Evolutionary conservation across 2,113 vertebrate species (phyloP).

Genomic region (Circaetus gallicus): DNA sequence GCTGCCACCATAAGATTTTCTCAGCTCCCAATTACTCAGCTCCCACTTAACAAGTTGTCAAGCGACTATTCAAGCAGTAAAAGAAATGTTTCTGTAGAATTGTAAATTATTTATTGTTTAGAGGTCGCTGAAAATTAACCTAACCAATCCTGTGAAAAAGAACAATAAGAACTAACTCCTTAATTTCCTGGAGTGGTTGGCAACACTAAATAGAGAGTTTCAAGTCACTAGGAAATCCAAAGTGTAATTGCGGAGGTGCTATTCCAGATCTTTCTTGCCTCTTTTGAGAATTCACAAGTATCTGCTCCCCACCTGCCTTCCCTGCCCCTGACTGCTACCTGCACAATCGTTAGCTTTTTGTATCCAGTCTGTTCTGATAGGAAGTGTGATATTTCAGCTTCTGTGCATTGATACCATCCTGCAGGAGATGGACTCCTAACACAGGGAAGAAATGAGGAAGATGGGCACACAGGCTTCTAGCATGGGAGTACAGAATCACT

Average conservation of each 20-base stretch:
- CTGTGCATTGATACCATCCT: background rate
- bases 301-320: background rate
- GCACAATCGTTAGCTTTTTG: background rate
- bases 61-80: background rate
- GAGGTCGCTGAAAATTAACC: background rate
- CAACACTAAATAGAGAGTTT: background rate
- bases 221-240: background rate
- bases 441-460: background rate
- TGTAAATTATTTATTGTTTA: background rate
- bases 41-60: background rate
- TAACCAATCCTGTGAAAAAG: background rate
- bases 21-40: background rate
- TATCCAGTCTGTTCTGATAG: background rate
- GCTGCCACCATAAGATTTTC: background rate
- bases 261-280: background rate
- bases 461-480: accelerated
- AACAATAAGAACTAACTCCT: background rate
- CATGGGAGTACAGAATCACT: background rate
- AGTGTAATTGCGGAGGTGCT: background rate
- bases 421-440: background rate
- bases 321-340: background rate
- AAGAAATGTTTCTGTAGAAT: background rate
- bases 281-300: background rate
- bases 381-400: background rate
- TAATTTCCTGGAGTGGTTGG: background rate